Base-by-base conservation (phyloP, 1,140 invertebrate genomes). In the Cryptotermes secundus region DNA sequence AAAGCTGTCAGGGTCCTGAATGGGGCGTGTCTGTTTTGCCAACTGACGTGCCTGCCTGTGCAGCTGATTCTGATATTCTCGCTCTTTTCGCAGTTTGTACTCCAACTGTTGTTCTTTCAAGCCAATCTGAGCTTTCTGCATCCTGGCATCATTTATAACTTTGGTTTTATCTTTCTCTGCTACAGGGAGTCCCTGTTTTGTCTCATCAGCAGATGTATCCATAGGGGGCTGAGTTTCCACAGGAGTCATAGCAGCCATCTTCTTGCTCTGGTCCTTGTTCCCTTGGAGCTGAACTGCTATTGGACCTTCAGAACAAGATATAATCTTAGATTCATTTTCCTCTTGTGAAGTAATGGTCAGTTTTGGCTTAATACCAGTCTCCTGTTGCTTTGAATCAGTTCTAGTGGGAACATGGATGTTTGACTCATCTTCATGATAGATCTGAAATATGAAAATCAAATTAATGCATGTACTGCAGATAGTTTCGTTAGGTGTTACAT, bases 21-120 rank as follows among this genome's bases (percentile, higher is more conserved):
- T 9, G 24, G 26, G 24, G 7, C 16, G 34, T n/a, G 80, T 3
- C 4, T 36, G 80, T 34, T 1, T 1, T 4, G 35, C 34, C 24
- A 42, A 35, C 80, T 24, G 80, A n/a, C 7, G 80, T 7, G 80
- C 80, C 24, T 49, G 9, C 53, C 36, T 49, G 10, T 65, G 24
- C 3, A 83, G 12, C 59, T 83, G 83, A 31, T 7, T 45, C 38
- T 42, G 72, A 80, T 84, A 84, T 36, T 84, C 83, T 16, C 34
- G 34, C 10, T 84, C 83, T 49, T 80, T 84, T 26, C 79, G 34
- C 26, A 26, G 79, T 19, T 42, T 79, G 36, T 80, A 84, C 53
- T 84, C 65, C 36, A 34, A 24, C 72, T 84, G 83, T 34, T 84
- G 83, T 35, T 45, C 38, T 38, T 79, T 34, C 65, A 84, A n/a